phyloP scores from a whole-genome alignment of 2,113 vertebrate genomes.

The Rana temporaria region DNA sequence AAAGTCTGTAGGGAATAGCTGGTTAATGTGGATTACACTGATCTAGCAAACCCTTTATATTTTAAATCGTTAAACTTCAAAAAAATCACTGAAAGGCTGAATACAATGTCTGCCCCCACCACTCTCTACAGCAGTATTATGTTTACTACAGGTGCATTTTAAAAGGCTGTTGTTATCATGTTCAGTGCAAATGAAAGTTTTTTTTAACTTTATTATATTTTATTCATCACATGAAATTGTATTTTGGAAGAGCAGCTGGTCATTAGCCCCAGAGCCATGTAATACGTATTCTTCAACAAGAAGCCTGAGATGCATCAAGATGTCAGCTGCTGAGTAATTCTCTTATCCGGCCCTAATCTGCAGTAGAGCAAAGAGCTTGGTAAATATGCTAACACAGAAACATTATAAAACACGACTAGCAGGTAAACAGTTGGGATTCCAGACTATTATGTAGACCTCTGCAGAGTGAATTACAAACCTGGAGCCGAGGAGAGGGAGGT shows the following conservation, averaged over 20 bases:
- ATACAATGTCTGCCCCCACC: too few relatives aligned
- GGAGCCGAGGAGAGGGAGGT: too few relatives aligned
- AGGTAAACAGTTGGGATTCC: not conserved
- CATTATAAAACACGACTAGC: not conserved
- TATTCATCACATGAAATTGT: slow-evolving; percentile 9
- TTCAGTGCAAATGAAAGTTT: not conserved
- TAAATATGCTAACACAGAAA: too few relatives aligned
- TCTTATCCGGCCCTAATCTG: not conserved
- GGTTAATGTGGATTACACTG: too few relatives aligned
- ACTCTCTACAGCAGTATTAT: too few relatives aligned
- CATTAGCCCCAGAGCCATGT: slow-evolving; percentile 13
- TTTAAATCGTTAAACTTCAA: too few relatives aligned
- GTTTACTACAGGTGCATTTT: not conserved
- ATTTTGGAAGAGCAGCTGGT: slow-evolving; percentile 12
- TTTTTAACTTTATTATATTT: not conserved
- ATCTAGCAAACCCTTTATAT: too few relatives aligned
- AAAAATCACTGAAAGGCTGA: too few relatives aligned
- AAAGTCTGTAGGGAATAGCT: too few relatives aligned
- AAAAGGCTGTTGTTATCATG: not conserved
- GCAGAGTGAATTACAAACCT: too few relatives aligned
- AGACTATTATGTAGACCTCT: too few relatives aligned
- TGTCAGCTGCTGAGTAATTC: slow-evolving; percentile 7
- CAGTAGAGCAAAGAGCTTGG: too few relatives aligned
- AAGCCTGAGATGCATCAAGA: not conserved
- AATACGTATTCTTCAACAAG: not conserved